Percentiles rank a stretch among this genome's conserved stretches.
These are phyloP conservation scores for Ageneiosus marmoratus DNA, from an alignment of 2,113 vertebrate genomes.

Conservation along the genomic window DNA sequence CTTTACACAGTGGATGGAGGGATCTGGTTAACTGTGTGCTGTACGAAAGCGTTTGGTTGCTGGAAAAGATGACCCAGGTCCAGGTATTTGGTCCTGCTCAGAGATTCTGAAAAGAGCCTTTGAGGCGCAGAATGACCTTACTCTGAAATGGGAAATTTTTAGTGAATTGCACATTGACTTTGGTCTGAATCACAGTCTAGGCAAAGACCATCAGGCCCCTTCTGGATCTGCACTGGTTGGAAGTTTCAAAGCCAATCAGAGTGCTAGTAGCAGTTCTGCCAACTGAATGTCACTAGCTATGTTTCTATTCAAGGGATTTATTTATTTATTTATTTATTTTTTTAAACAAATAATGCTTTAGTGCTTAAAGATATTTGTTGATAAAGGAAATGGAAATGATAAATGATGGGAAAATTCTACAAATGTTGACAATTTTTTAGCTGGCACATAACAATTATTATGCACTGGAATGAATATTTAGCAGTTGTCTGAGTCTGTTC, in stretches of 20 bases:
- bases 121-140: conserved; percentile 35
- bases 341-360: too few relatives aligned
- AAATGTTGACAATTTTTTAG: too few relatives aligned
- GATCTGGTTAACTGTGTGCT: conserved; percentile 12
- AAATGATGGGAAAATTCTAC: too few relatives aligned
- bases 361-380: too few relatives aligned
- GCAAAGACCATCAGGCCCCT: conserved; percentile 24
- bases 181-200: conserved; percentile 20
- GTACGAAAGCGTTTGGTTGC: neutral
- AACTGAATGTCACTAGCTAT: neutral
- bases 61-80: conserved; percentile 36
- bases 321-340: too few relatives aligned
- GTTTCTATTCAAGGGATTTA: too few relatives aligned
- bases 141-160: conserved; percentile 31
- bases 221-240: neutral
- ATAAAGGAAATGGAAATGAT: too few relatives aligned
- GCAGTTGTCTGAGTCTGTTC: too few relatives aligned
- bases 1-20: conserved; percentile 17
- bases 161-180: conserved; percentile 37
- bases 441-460: too few relatives aligned
- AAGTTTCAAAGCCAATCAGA: conserved; percentile 33
- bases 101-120: conserved; percentile 33
- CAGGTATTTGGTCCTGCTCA: conserved; percentile 23
- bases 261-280: neutral
- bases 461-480: too few relatives aligned